Conservation (phyloP, 2,888 invertebrate species). For the Allygus modestus region DNA sequence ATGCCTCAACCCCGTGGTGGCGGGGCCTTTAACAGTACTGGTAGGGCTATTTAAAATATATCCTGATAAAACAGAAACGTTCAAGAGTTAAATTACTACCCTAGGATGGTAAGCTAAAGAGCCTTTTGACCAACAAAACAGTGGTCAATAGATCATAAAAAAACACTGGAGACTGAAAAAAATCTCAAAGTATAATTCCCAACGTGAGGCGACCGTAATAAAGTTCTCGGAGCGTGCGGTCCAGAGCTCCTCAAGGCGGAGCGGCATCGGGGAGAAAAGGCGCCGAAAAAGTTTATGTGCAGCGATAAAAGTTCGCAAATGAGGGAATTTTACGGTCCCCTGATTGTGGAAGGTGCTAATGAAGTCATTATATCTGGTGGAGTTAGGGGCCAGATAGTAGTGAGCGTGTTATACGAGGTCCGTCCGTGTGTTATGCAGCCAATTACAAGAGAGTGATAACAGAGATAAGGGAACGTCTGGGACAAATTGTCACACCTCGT, state of each 20-base stretch:
- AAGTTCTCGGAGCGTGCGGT: constrained; percentile 17
- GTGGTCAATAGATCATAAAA: too few species aligned
- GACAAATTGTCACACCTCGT: constrained; percentile 43
- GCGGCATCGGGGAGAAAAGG: constrained; percentile 4
- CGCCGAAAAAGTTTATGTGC: constrained; percentile 46
- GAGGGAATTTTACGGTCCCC: constrained; percentile 26
- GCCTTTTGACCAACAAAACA: too few species aligned
- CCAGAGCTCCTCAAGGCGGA: not conserved
- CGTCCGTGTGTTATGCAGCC: constrained; percentile 9
- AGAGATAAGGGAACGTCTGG: not conserved
- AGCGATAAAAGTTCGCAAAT: constrained; percentile 44
- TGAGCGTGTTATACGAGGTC: constrained; percentile 16
- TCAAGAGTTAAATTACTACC: too few species aligned
- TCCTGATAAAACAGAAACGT: too few species aligned
- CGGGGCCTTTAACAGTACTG: too few species aligned
- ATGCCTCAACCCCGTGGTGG: too few species aligned
- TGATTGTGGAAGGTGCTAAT: constrained; percentile 56
- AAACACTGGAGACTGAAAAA: not conserved
- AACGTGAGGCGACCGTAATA: not conserved
- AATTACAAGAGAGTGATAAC: constrained; percentile 27
- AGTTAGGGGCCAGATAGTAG: not conserved
- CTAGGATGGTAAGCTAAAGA: too few species aligned
- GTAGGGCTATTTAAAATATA: too few species aligned
- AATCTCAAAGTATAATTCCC: not conserved
- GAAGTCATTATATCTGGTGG: constrained; percentile 50